Evolutionary conservation across 2,888 invertebrate genomes (phyloP), one percentile per base, ranked within the genome.

Genomic region (Lasioglossum pauxillum): DNA sequence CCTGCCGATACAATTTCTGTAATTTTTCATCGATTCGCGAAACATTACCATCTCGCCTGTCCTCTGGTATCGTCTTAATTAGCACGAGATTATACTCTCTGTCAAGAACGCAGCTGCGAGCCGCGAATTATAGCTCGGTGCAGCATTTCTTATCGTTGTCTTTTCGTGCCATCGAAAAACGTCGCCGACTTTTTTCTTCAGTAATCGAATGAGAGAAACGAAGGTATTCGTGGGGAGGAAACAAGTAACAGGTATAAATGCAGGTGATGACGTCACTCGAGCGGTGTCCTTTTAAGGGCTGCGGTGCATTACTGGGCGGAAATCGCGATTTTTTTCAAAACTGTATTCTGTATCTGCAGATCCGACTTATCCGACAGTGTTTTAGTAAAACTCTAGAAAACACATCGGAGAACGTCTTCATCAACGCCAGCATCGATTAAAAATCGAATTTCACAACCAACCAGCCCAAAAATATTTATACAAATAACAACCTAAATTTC

Each of bases 201-300:
- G 23, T 38, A 12, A 38, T 2, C 46, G 57, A 57, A 85, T 44
- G 60, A 80, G 87, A 83, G 80, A 80, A 83, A 87, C 67, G 53
- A 71, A 38, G 16, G 31, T 0, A 41, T 19, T 46, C 35, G 16
- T 46, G 74, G 57, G 44, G 74, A 82, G 64, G 53, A 73, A 77
- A 75, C n/a, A 41, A 4, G 57, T 57, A 75, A 80, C 53, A 53
- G 49, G 86, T 71, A 83, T 57, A 41, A 41, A 69, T 49, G 86
- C 89, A 88, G 89, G 83, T 83, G 80, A 88, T 83, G 89, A 23
- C 53, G 53, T 53, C 53, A 53, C 10, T n/a, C 53, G 53, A 53
- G 23, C 10, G 53, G 10, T 4, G 53, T n/a, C 53, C n/a, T n/a
- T 53, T n/a, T 53, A 49, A 49, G 49, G 3, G 23, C 53, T 53